Evolutionary conservation across 37 sponge, comb jelly and placozoan species (phyloP).

Genomic region (Corticium candelabrum): DNA sequence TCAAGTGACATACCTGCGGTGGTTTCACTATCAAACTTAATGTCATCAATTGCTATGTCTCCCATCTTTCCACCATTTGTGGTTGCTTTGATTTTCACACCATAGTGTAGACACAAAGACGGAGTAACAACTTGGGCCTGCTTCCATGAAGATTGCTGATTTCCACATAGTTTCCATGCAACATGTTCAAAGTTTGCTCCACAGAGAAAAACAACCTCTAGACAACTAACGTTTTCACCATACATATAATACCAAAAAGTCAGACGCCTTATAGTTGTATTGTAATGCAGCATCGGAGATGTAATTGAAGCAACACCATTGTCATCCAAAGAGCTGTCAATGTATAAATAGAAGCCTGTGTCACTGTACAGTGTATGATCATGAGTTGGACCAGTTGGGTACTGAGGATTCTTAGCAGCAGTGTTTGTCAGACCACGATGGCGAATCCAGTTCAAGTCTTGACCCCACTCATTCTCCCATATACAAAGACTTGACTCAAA

Average conservation of each 20-base stretch:
- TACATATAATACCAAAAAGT: background rate
- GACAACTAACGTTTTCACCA: background rate
- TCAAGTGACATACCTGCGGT: background rate
- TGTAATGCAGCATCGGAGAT: too few relatives aligned
- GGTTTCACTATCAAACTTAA: background rate
- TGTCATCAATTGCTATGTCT: background rate
- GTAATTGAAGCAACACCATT: too few relatives aligned
- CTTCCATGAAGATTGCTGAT: background rate
- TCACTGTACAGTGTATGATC: constrained; percentile 2
- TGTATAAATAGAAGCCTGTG: too few relatives aligned
- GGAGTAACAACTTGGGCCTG: background rate
- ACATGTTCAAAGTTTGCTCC: background rate
- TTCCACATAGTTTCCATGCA: background rate
- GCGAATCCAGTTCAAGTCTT: background rate
- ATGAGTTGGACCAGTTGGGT: background rate
- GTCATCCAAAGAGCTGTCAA: too few relatives aligned
- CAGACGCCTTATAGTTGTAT: background rate
- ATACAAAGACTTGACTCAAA: background rate
- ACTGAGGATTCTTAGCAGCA: too few relatives aligned
- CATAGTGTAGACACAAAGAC: background rate
- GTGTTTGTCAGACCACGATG: too few relatives aligned
- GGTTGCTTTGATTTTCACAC: background rate
- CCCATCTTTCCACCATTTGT: background rate
- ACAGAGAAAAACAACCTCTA: background rate
- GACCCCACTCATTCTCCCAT: background rate